phyloP scores from a whole-genome alignment of 2,113 vertebrate species.

The Ciconia maguari region DNA sequence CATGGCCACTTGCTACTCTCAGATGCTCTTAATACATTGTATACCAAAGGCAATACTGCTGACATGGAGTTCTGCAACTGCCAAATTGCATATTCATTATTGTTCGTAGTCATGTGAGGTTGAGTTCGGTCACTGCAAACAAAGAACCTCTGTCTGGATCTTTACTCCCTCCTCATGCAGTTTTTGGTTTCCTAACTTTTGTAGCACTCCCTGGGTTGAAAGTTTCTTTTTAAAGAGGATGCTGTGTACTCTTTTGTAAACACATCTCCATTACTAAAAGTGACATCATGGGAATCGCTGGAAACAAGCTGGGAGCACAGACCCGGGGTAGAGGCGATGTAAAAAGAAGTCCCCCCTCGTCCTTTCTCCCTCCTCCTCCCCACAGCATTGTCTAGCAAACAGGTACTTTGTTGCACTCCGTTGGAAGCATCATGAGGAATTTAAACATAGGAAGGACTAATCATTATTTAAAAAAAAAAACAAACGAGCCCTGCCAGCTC shows the following conservation, averaged over 20 bases:
- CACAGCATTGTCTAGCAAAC: not conserved
- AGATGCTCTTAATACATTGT: constrained; percentile 2
- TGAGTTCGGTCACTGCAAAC: constrained; percentile 6
- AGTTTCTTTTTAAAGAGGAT: constrained; percentile 44
- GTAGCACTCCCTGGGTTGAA: not conserved
- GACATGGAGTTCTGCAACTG: not conserved
- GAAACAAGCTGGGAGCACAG: not conserved
- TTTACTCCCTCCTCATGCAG: not conserved
- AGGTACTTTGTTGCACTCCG: constrained; percentile 16
- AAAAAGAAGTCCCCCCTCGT: not conserved
- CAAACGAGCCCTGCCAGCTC: not conserved
- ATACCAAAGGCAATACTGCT: constrained; percentile 6
- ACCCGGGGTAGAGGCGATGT: not conserved
- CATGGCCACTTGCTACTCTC: not conserved
- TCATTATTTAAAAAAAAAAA: not conserved
- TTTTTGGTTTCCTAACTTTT: constrained; percentile 46
- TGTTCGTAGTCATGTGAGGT: constrained; percentile 34
- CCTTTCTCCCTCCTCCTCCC: not conserved
- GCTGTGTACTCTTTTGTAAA: constrained; percentile 47
- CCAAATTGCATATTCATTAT: constrained; percentile 41
- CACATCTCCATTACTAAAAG: not conserved
- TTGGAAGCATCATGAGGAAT: constrained; percentile 31
- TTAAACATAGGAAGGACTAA: not conserved
- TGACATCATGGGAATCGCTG: constrained; percentile 56
- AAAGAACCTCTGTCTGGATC: constrained; percentile 44